Evolutionary conservation across 2,888 invertebrate species (phyloP).

Genomic region (Pristionchus arcanus): DNA sequence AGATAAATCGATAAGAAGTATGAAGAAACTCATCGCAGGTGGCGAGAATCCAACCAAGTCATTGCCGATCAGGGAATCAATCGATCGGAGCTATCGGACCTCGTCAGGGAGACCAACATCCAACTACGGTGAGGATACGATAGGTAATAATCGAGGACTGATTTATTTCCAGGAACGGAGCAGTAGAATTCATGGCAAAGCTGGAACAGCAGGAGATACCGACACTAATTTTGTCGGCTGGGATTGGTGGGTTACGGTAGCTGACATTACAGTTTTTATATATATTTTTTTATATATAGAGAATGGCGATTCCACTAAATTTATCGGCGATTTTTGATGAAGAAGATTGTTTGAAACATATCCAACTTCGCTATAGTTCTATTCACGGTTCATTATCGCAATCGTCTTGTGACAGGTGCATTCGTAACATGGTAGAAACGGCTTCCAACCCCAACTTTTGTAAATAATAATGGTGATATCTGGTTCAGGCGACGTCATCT

Average conservation of each 20-base stretch:
- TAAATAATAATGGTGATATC: too few relatives aligned
- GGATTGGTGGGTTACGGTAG: neutral
- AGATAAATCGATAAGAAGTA: too few relatives aligned
- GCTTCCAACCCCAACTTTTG: too few relatives aligned
- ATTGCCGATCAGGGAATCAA: neutral
- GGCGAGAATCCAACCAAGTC: neutral
- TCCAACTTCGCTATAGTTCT: too few relatives aligned
- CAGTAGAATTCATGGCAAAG: neutral
- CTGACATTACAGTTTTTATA: neutral
- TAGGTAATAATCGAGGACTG: neutral
- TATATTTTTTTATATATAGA: too few relatives aligned
- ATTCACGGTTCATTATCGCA: too few relatives aligned
- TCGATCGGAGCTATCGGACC: neutral
- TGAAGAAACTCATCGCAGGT: neutral
- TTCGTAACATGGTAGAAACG: too few relatives aligned
- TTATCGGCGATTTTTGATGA: too few relatives aligned
- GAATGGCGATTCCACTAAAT: too few relatives aligned
- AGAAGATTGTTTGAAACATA: too few relatives aligned
- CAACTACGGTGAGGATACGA: constrained; percentile 8
- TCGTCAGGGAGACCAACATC: neutral
- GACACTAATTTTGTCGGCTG: neutral
- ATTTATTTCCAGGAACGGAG: neutral
- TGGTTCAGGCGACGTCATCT: neutral
- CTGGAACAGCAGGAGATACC: neutral
- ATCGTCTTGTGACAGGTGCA: too few relatives aligned